A percentile compares a stretch with the other conserved stretches of the same genome.
Conservation (phyloP, 2,113 vertebrate species). For the Corydoras sp. region DNA sequence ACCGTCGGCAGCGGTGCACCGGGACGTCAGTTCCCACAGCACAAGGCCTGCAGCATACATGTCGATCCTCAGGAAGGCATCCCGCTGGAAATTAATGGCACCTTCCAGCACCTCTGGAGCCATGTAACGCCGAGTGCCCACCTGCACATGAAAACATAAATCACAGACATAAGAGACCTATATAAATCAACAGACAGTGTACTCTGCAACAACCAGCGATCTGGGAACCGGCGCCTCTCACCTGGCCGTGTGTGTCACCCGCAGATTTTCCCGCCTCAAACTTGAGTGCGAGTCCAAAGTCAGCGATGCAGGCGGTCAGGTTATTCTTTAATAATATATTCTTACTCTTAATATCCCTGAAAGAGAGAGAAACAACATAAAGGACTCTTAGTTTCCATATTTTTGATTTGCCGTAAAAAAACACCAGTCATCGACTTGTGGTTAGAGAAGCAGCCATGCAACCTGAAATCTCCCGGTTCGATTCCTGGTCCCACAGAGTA, state of each 20-base stretch:
- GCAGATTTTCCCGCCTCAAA: slow-evolving; percentile 96
- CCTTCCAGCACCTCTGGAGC: slow-evolving; percentile 97
- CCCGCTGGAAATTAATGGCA: slow-evolving; percentile 97
- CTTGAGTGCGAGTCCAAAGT: slow-evolving; percentile 92
- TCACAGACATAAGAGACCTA: background rate
- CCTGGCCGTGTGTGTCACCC: slow-evolving; percentile 95
- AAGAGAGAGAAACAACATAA: background rate
- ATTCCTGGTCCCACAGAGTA: too few species aligned
- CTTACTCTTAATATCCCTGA: slow-evolving; percentile 98
- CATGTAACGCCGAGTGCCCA: slow-evolving; percentile 95
- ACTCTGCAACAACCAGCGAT: too few species aligned
- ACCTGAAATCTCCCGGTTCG: too few species aligned
- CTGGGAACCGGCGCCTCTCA: slow-evolving; percentile 49
- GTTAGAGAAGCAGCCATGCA: too few species aligned
- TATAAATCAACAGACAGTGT: too few species aligned
- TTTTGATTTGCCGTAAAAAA: too few species aligned
- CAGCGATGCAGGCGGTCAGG: slow-evolving; percentile 88
- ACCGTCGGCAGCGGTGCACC: slow-evolving; percentile 94
- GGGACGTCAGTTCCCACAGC: slow-evolving; percentile 87
- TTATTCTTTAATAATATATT: slow-evolving; percentile 93
- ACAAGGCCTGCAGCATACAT: slow-evolving; percentile 95
- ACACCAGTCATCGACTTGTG: too few species aligned
- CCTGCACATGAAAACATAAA: slow-evolving; percentile 63
- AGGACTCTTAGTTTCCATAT: too few species aligned
- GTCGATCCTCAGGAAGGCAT: slow-evolving; percentile 93